Evolutionary conservation across 2,113 vertebrate species (phyloP), one percentile per base, ranked within the genome.

Genomic region (Oreochromis spilurus): DNA sequence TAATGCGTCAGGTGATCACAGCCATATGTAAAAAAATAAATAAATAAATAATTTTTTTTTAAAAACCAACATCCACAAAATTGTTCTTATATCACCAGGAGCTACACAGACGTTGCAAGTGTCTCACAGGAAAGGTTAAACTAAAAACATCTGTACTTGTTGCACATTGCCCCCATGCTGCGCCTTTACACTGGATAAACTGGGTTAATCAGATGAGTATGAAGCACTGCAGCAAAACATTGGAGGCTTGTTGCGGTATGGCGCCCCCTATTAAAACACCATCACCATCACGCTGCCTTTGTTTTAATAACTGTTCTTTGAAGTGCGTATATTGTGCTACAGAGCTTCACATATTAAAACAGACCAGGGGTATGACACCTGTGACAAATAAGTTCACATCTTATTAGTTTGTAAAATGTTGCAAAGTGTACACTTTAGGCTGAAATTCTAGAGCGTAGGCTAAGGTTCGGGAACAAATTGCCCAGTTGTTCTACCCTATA

Each of bases 231-330:
- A 52, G 38, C 43, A 78, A 65, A 21, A 70, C 21, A 36, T 40
- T 79, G 16, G 11, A 21, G 48, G n/a, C 58, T 81, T 4, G 2
- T 79, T 84, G 86, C 65, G 83, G 53, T 81, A 48, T 83, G 88
- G 88, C 58, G 65, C 85, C 87, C 88, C 88, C 87, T 90, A 55
- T 82, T 87, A 90, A 92, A 84, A 81, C 81, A 13, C 40, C 52
- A 79, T 84, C 53, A n/a, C 52, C 36, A 58, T 26, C 45, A 90
- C 75, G 85, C 87, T 90, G 87, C 72, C 79, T 89, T 81, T 82
- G 62, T 83, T 88, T 87, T 81, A 81, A 84, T 8, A 60, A 13
- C 11, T 4, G 81, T 90, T 79, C 78, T 91, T 67, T 91, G 87
- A 86, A 89, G 82, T 78, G 26, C 82, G 55, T 52, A 45, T 79